phyloP scores from a whole-genome alignment of 2,113 vertebrate species.

The Petrocephalus zakoni region DNA sequence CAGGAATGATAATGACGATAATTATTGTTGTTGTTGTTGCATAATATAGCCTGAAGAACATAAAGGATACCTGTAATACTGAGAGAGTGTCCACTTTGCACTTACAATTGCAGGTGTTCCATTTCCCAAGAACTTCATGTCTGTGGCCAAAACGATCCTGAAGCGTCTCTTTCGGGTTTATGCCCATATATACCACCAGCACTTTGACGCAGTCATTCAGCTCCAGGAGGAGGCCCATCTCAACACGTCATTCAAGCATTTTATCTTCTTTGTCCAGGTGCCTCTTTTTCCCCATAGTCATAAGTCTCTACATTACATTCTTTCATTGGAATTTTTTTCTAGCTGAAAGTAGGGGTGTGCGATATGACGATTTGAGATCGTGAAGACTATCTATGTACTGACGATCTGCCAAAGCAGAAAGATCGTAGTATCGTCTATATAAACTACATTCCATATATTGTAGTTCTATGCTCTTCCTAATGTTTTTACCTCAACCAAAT shows the following conservation, averaged over 20 bases:
- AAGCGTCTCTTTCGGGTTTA: constrained; percentile 96
- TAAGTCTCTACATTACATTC: background rate
- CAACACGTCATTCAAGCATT: constrained; percentile 98
- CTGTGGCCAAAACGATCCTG: constrained; percentile 91
- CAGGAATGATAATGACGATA: no score
- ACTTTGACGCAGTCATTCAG: constrained; percentile 93
- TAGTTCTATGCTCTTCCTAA: no score
- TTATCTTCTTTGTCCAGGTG: constrained; percentile 97
- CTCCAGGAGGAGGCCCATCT: constrained; percentile 94
- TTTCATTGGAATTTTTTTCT: background rate
- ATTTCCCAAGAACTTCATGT: constrained; percentile 94
- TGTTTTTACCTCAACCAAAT: no score
- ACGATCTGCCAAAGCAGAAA: no score
- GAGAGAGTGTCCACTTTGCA: background rate
- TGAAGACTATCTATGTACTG: no score
- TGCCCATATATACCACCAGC: constrained; percentile 96
- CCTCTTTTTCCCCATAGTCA: background rate
- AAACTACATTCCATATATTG: no score
- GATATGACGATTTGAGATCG: no score
- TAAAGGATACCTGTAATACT: background rate
- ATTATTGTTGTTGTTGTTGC: no score
- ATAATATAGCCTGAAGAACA: background rate
- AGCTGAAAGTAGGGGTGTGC: background rate
- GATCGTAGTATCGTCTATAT: no score
- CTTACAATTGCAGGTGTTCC: constrained; percentile 69